Base-by-base conservation (phyloP, 37 sponge, comb jelly and placozoan species). In the Halichondria panicea region DNA sequence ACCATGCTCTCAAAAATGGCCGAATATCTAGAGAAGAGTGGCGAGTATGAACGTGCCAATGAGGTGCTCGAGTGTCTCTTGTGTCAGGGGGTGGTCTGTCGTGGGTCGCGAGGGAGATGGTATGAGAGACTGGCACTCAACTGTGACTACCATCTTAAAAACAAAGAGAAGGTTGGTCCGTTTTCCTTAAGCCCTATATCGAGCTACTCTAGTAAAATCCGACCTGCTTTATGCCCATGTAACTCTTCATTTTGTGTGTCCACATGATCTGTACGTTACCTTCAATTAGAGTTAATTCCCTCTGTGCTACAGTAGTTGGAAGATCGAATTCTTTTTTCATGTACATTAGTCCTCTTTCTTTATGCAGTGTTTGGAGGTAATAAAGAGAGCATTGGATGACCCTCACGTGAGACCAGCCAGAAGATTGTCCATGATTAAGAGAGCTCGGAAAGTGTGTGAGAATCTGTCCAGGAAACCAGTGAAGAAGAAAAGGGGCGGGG, bases 121-220 rank as follows among this genome's bases (percentile, higher is more conserved):
- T 86, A 70, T 71, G 94, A 93, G 32, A 66, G 94, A 55, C 72
- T 90, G 55, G 81, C 88, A 21, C 85, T 93, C n/a, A 87, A 90
- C 48, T 76, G 74, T 11, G 91, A 93, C 80, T 55, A 73, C 54
- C 94, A 93, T 48, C 66, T 93, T 63, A 82, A 77, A 42, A 40
- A 67, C 31, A 69, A 76, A 46, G 43, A 42, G 32, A 68, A 88
- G 81, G 93, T 88, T 24, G 7, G 68, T 37, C 19, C 42, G 24
- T 59, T 9, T 59, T 15, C 25, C 35, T 27, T 63, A 43, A n/a
- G 55, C 37, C 33, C 22, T 55, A 22, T 53, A n/a, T 50, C 52
- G 52, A 48, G 52, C 52, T 18, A 48, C 15, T 48, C 15, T 48
- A 58, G 60, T 21, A 58, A 24, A 58, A 21, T n/a, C 25, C 27